These are phyloP conservation scores for Saturnia pavonia DNA, from an alignment of 2,888 invertebrate genomes.

Conservation along the genomic window DNA sequence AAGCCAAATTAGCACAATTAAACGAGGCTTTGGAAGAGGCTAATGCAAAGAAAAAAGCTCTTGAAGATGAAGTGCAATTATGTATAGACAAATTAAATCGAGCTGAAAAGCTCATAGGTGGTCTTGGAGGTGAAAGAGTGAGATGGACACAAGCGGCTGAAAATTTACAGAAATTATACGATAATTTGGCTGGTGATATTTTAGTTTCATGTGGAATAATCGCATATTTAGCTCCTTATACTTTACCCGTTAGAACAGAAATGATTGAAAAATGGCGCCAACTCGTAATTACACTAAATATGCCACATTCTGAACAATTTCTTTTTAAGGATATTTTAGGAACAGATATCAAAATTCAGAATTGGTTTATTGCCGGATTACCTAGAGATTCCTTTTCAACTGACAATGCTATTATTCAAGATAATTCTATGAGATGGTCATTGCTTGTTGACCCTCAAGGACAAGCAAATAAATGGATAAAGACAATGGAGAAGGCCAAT, in stretches of 20 bases:
- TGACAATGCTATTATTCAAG: conserved; percentile 92
- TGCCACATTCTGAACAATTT: conserved; percentile 89
- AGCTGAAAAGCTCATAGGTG: conserved; percentile 93
- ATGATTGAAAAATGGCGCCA: conserved; percentile 87
- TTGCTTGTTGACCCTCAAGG: conserved; percentile 92
- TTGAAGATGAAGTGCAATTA: conserved; percentile 88
- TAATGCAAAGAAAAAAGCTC: conserved; percentile 84
- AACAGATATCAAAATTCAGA: conserved; percentile 92
- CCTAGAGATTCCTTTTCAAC: conserved; percentile 91
- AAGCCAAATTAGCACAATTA: conserved; percentile 87
- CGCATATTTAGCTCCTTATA: conserved; percentile 94
- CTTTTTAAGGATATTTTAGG: conserved; percentile 89
- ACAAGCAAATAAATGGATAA: conserved; percentile 93
- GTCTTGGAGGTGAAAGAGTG: conserved; percentile 93
- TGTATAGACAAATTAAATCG: conserved; percentile 92
- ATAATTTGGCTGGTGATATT: conserved; percentile 94
- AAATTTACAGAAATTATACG: conserved; percentile 87
- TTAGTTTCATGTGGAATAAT: conserved; percentile 94
- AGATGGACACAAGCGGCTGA: conserved; percentile 92
- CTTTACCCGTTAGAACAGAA: conserved; percentile 83
- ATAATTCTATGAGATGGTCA: conserved; percentile 89
- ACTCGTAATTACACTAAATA: conserved; percentile 84
- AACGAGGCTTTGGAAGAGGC: conserved; percentile 86
- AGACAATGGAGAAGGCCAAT: conserved; percentile 89
- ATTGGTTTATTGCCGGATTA: conserved; percentile 91